Evolutionary conservation across 1,140 invertebrate species (phyloP).

Genomic region (Papilio xuthus): DNA sequence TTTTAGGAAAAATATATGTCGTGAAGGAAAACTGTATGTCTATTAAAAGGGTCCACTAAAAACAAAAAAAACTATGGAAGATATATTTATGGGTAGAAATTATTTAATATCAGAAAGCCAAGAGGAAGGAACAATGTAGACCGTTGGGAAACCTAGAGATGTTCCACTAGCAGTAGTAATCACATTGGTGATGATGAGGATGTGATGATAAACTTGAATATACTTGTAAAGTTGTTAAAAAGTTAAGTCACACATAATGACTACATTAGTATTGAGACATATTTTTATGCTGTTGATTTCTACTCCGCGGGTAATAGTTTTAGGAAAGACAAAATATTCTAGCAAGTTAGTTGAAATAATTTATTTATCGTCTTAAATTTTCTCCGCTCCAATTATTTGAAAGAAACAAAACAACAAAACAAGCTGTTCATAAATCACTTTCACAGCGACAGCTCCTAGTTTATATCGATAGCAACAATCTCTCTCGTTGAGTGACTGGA

Average conservation of each 20-base stretch:
- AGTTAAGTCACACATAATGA: neutral
- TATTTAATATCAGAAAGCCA: neutral
- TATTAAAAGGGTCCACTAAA: neutral
- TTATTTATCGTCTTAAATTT: constrained; percentile 39
- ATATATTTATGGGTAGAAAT: neutral
- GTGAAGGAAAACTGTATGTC: neutral
- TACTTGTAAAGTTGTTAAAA: neutral
- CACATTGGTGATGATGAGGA: neutral
- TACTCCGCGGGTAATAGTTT: neutral
- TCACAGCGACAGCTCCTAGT: neutral
- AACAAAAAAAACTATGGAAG: neutral
- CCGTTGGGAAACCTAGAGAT: neutral
- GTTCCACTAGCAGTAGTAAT: neutral
- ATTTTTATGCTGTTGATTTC: neutral
- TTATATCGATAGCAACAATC: constrained; percentile 20
- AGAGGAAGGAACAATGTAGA: too few relatives aligned
- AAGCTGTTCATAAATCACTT: constrained; percentile 33
- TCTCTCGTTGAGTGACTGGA: constrained; percentile 23
- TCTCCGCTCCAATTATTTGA: constrained; percentile 43
- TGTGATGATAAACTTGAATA: neutral
- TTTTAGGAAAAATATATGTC: constrained; percentile 3
- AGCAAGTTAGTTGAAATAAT: constrained; percentile 4
- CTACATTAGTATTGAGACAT: neutral
- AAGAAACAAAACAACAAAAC: constrained; percentile 42
- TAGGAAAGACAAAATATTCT: neutral